Conservation (phyloP, 2,888 invertebrate species). For the Eurois occulta region DNA sequence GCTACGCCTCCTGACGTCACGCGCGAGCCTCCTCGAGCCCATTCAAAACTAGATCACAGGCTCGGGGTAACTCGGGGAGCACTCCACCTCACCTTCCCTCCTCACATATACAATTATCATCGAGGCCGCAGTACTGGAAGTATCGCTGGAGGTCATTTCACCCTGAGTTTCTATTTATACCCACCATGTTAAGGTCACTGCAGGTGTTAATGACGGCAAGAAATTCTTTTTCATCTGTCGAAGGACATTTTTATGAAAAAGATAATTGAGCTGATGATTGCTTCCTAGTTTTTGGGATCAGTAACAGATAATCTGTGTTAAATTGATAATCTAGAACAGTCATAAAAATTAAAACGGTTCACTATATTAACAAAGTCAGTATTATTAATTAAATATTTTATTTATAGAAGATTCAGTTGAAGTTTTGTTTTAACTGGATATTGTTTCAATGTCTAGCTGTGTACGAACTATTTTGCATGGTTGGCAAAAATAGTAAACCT, state of each 20-base stretch:
- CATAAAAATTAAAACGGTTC: not conserved
- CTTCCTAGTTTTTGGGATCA: not conserved
- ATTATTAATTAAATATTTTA: not conserved
- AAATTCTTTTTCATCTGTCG: conserved; percentile 6
- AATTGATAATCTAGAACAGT: not conserved
- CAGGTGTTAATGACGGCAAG: conserved; percentile 24
- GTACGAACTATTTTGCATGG: not conserved
- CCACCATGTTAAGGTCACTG: conserved; percentile 72
- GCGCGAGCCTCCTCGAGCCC: conserved; percentile 83
- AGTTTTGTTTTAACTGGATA: not conserved
- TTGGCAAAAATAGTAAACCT: not conserved
- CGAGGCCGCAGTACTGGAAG: conserved; percentile 75
- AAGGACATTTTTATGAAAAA: conserved; percentile 11
- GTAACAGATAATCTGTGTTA: not conserved
- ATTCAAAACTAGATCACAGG: conserved; percentile 89
- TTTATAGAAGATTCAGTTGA: not conserved
- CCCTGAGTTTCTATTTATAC: conserved; percentile 75
- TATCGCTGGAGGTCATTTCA: conserved; percentile 80
- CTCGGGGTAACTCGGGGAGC: conserved; percentile 79
- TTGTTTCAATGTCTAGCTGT: not conserved
- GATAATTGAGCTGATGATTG: not conserved
- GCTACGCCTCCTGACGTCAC: conserved; percentile 89
- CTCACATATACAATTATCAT: conserved; percentile 70
- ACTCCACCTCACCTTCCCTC: conserved; percentile 73
- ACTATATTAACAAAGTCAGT: not conserved